A percentile compares a stretch with the other conserved stretches of the same genome.
Conservation (phyloP, 2,888 invertebrate genomes). For the Mythimna lalbum region DNA sequence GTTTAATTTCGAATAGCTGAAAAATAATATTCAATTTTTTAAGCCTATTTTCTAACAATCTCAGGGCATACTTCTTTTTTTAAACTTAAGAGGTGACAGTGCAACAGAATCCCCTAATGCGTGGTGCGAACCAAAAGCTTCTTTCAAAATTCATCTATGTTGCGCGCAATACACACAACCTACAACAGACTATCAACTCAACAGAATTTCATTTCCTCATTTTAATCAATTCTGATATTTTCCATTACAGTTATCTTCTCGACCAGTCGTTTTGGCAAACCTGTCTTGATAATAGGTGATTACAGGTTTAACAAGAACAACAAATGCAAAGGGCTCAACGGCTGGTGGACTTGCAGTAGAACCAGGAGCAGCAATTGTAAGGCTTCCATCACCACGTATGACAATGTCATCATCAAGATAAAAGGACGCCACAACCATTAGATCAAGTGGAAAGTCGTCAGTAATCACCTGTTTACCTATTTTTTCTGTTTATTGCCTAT, state of each 20-base stretch:
- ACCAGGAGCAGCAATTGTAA: constrained; percentile 46
- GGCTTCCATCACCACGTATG: constrained; percentile 58
- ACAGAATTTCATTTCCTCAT: no score
- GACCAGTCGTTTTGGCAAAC: constrained; percentile 53
- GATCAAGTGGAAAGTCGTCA: background rate
- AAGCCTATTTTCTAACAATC: no score
- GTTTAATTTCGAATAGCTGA: no score
- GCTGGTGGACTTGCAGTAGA: constrained; percentile 51
- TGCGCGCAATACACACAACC: no score
- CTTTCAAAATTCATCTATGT: background rate
- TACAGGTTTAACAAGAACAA: constrained; percentile 67
- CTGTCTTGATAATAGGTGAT: constrained; percentile 42
- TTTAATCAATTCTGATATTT: constrained; percentile 9
- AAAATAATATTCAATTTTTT: no score
- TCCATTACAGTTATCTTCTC: constrained; percentile 45
- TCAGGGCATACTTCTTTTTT: background rate
- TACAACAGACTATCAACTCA: no score
- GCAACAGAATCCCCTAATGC: no score
- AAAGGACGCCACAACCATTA: constrained; percentile 52
- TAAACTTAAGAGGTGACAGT: background rate
- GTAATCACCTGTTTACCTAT: no score
- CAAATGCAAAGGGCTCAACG: constrained; percentile 25
- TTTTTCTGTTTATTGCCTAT: no score
- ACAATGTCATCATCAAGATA: constrained; percentile 45
- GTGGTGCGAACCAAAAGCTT: no score